Evolutionary conservation across 1,140 invertebrate species (phyloP), one percentile per base, ranked within the genome.

Genomic region (Musca domestica): DNA sequence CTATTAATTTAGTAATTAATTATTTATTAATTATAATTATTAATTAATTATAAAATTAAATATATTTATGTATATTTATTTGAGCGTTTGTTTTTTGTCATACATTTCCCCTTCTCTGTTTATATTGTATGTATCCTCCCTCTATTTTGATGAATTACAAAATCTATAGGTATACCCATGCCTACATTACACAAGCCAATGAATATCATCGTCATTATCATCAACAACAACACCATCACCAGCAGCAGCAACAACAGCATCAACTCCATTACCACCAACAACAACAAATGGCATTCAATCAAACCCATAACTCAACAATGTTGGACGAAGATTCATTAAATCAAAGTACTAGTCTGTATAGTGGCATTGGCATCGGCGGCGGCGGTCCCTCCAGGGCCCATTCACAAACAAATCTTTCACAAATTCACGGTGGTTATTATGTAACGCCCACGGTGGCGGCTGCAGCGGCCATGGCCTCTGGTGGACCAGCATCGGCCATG

Each of bases 111-210:
- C 41, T 46, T 46, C 10, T 15, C 41, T 46, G 41, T 46, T 46
- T 46, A 46, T 12, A 9, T 15, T 52, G 10, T 52, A 22, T 17
- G 9, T 52, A 22, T n/a, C n/a, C n/a, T n/a, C n/a, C n/a, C n/a
- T n/a, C n/a, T n/a, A n/a, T n/a, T n/a, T n/a, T n/a, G n/a, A n/a
- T n/a, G n/a, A n/a, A n/a, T n/a, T n/a, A n/a, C n/a, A n/a, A n/a
- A 22, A 51, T 73, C 69, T 74, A 68, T 78, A 80, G 78, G 78
- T 80, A 80, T 74, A 80, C 78, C 75, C 77, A 80, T 70, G 78
- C 76, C 72, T 80, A 80, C 78, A 80, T 80, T 74, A 76, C 74
- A 73, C 78, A 80, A 78, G 76, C 76, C 70, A 80, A 80, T 77
- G 77, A 80, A 72, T 73, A 74, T 70, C 78, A 80, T 80, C 78